Percentiles rank a stretch among this genome's conserved stretches.
phyloP scores from a whole-genome alignment of 2,888 invertebrate genomes.

The Argyresthia goedartella region DNA sequence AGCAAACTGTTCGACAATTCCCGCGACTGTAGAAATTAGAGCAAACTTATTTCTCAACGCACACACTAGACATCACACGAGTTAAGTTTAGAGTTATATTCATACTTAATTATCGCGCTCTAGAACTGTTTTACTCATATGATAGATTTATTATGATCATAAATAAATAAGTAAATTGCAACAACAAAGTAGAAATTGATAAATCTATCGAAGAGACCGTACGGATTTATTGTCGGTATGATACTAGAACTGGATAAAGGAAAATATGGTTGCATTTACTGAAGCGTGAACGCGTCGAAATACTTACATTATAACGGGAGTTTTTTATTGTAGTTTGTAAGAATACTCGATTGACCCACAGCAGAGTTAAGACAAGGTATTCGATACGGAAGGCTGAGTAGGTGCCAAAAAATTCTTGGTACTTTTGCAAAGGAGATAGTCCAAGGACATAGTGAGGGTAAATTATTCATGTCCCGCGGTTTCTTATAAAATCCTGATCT shows the following conservation, averaged over 20 bases:
- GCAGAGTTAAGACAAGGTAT: not conserved
- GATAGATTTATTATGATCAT: not conserved
- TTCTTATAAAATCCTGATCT: not conserved
- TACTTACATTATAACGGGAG: constrained; percentile 18
- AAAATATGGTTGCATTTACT: constrained; percentile 24
- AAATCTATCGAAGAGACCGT: not conserved
- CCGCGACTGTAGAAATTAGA: too few species aligned
- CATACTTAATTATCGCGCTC: too few species aligned
- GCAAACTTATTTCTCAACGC: too few species aligned
- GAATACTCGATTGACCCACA: not conserved
- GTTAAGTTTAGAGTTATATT: too few species aligned
- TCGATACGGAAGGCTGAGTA: not conserved
- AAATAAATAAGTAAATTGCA: too few species aligned
- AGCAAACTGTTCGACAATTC: too few species aligned
- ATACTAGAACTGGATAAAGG: constrained; percentile 1
- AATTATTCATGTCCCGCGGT: too few species aligned
- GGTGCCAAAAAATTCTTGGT: not conserved
- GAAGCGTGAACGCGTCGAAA: constrained; percentile 28
- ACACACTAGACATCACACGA: too few species aligned
- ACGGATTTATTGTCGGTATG: constrained; percentile 1
- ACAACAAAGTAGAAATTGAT: too few species aligned
- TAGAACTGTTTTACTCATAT: too few species aligned
- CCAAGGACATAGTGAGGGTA: too few species aligned
- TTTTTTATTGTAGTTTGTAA: not conserved
- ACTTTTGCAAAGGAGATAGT: too few species aligned